Evolutionary conservation across 2,888 invertebrate genomes (phyloP), one percentile per base, ranked within the genome.

Genomic region (Phlogophora meticulosa): DNA sequence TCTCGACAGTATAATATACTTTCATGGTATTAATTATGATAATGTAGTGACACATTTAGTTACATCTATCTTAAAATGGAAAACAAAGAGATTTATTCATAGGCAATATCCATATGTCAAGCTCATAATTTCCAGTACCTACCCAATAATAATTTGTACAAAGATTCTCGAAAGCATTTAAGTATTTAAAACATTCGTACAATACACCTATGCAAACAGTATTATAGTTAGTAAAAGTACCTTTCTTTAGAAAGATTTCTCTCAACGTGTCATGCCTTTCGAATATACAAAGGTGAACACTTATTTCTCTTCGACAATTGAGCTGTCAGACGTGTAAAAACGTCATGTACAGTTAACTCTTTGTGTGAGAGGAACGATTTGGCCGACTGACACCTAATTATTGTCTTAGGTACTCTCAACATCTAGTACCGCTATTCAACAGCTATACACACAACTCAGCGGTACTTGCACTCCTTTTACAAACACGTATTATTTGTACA

Each of bases 371-470:
- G 87, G 90, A 92, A 87, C 87, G 85, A 89, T 86, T 67, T 90
- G 93, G 85, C 93, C 93, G 86, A 94, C 94, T 94, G 90, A 92
- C 93, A 93, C 83, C 88, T 88, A 88, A 82, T 82, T 62, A 92
- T 92, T 92, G 92, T 92, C 87, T 90, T 76, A 77, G 81, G 86
- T 89, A 80, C 62, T 84, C 80, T 84, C 87, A 86, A 85, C 80
- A 87, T 83, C 72, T 74, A 80, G 86, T 91, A 91, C 93, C 93
- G 94, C 89, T 94, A 93, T 78, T 82, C 75, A 72, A 64, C 67
- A 80, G 65, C 76, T 78, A 67, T 66, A 71, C 74, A 77, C 77
- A 71, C 67, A 71, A 81, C 59, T 69, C 61, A 74, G 70, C 62
- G 78, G 63, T 75, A 72, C 82, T 75, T 72, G 71, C 64, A 75